Percentiles rank a stretch among this genome's conserved stretches.
phyloP scores from a whole-genome alignment of 2,113 vertebrate species.

The Vanacampus margaritifer region DNA sequence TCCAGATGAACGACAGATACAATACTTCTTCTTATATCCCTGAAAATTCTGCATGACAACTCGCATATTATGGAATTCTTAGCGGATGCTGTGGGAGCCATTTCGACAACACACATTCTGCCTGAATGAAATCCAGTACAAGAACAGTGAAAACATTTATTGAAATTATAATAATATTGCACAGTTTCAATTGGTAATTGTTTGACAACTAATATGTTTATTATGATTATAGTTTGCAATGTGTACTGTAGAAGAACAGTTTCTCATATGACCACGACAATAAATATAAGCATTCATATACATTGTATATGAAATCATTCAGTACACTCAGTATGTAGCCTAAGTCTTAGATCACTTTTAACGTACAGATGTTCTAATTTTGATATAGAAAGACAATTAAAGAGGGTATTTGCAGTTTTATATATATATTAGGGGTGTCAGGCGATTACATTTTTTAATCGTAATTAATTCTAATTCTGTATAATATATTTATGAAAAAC shows the following conservation, averaged over 20 bases:
- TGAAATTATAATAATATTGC: not conserved
- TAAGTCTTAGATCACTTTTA: too few species aligned
- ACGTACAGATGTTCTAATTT: too few species aligned
- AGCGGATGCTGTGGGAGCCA: not conserved
- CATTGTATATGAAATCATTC: too few species aligned
- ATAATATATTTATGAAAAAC: too few species aligned
- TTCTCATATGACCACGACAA: not conserved
- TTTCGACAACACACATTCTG: not conserved
- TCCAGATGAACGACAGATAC: slow-evolving; percentile 15
- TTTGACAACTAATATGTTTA: not conserved
- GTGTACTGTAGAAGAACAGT: not conserved
- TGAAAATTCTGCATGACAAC: slow-evolving; percentile 1
- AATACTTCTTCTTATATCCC: slow-evolving; percentile 14
- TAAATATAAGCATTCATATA: too few species aligned
- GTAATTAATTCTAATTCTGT: too few species aligned
- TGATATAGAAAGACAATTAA: too few species aligned
- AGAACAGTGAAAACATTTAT: not conserved
- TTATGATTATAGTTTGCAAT: not conserved
- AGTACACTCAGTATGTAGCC: too few species aligned
- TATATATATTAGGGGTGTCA: too few species aligned
- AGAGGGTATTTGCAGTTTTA: too few species aligned
- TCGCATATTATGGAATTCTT: not conserved
- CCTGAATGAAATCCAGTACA: not conserved
- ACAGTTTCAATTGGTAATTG: not conserved
- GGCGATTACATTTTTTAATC: too few species aligned